These are phyloP conservation scores for Andrena cerasifolii DNA, from an alignment of 1,140 invertebrate species.

Conservation along the genomic window DNA sequence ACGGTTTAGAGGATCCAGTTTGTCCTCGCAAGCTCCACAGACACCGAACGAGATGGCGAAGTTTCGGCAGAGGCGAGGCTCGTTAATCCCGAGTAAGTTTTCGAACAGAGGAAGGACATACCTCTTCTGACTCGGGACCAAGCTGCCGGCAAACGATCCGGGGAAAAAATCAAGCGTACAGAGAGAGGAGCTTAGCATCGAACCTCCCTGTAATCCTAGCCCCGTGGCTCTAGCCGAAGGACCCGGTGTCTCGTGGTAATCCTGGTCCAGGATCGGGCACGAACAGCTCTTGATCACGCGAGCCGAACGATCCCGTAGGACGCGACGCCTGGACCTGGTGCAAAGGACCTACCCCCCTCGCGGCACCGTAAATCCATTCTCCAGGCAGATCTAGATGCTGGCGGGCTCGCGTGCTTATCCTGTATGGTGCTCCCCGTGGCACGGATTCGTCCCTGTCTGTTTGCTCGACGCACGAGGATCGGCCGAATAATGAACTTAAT, in stretches of 20 bases:
- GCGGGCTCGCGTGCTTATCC: background rate
- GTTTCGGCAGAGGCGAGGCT: too few species aligned
- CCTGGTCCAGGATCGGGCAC: constrained; percentile 3
- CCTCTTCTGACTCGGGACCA: background rate
- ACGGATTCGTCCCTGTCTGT: background rate
- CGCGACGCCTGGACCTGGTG: background rate
- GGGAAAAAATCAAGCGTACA: background rate
- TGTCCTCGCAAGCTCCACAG: too few species aligned
- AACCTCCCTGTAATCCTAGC: background rate
- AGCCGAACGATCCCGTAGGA: background rate
- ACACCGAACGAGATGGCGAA: too few species aligned
- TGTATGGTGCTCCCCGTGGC: background rate
- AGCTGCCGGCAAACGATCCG: background rate
- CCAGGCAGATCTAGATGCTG: constrained; percentile 3
- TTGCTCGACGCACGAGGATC: background rate
- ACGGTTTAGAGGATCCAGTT: too few species aligned
- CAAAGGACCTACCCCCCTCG: background rate
- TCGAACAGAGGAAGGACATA: too few species aligned
- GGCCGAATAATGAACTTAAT: background rate
- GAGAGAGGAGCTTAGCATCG: background rate
- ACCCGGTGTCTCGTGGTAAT: background rate
- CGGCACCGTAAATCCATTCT: constrained; percentile 32
- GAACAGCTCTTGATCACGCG: background rate
- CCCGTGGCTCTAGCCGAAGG: background rate
- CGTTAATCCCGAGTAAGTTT: too few species aligned